A percentile compares a stretch with the other conserved stretches of the same genome.
phyloP scores from a whole-genome alignment of 2,113 vertebrate genomes.

The Platysteira castanea region DNA sequence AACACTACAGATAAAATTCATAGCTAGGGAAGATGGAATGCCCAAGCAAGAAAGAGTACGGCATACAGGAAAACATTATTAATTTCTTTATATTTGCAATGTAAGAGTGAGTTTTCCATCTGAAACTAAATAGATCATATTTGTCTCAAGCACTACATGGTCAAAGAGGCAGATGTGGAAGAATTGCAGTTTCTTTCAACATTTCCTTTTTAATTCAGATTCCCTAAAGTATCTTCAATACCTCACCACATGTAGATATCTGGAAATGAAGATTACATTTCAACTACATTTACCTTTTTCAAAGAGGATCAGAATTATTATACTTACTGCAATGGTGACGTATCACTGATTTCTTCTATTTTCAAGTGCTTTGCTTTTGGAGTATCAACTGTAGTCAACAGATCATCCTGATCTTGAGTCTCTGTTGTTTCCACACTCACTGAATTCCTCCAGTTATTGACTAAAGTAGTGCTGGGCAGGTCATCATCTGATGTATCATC shows the following conservation, averaged over 20 bases:
- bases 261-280: neutral
- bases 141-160: neutral
- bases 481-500: constrained; percentile 55
- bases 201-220: neutral
- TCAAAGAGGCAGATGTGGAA: neutral
- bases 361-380: constrained; percentile 88
- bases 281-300: neutral
- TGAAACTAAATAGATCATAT: neutral
- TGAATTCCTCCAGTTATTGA: neutral
- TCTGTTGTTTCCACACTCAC: neutral
- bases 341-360: constrained; percentile 82
- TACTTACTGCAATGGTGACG: constrained; percentile 60
- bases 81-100: neutral
- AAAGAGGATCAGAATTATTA: neutral
- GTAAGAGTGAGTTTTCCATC: neutral
- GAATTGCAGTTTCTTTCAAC: neutral
- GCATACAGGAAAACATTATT: neutral
- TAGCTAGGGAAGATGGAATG: neutral
- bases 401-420: constrained; percentile 32
- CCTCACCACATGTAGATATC: neutral
- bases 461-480: neutral
- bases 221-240: neutral
- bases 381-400: constrained; percentile 38
- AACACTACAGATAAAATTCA: neutral
- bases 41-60: neutral